These are phyloP conservation scores for Pseudolaguvia tuberculata DNA, from an alignment of 2,113 vertebrate genomes.

Conservation along the genomic window DNA sequence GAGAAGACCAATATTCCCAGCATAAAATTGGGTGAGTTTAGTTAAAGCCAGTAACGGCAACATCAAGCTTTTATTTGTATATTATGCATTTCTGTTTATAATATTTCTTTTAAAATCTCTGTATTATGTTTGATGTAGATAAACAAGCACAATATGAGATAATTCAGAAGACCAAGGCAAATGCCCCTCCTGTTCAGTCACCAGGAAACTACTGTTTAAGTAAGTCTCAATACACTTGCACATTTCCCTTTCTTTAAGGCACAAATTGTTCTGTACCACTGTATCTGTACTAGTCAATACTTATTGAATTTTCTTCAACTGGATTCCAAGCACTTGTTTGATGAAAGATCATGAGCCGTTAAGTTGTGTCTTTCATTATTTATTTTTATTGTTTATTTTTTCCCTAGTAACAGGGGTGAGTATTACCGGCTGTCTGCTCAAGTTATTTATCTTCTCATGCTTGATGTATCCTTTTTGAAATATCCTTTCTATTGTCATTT, in stretches of 20 bases:
- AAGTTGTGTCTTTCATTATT: conserved; percentile 8
- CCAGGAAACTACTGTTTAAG: conserved; percentile 73
- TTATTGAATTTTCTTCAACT: background rate
- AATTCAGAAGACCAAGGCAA: conserved; percentile 73
- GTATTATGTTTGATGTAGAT: conserved; percentile 61
- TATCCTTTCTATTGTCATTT: conserved; percentile 18
- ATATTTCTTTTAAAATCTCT: background rate
- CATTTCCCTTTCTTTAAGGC: background rate
- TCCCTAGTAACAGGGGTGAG: conserved; percentile 78
- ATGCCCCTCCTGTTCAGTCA: conserved; percentile 69
- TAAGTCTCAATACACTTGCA: conserved; percentile 32
- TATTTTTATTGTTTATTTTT: conserved; percentile 60
- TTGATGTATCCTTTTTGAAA: conserved; percentile 74
- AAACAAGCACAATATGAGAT: conserved; percentile 79
- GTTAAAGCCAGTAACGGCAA: background rate
- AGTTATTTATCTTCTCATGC: conserved; percentile 67
- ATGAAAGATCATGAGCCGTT: background rate
- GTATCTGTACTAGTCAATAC: background rate
- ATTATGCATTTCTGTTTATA: background rate
- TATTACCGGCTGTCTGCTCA: conserved; percentile 76
- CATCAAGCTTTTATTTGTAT: background rate
- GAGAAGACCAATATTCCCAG: conserved; percentile 69
- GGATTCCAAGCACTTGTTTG: background rate
- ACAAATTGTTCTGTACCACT: background rate
- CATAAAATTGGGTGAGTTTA: conserved; percentile 76